Evolutionary conservation across 2,113 vertebrate genomes (phyloP).

Genomic region (Thinocorus orbignyianus): DNA sequence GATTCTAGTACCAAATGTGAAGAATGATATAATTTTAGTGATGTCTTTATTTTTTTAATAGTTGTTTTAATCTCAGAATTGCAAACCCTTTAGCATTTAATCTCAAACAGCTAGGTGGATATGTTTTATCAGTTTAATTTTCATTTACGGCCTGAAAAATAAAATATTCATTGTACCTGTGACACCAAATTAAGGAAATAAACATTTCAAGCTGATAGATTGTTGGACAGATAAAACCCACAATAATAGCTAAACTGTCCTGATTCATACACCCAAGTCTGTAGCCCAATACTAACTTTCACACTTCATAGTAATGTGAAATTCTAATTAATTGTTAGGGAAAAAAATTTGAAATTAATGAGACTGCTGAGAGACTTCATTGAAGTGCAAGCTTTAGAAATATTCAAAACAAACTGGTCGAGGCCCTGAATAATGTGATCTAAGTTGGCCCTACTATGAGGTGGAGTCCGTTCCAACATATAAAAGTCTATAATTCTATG

Average conservation of each 20-base stretch:
- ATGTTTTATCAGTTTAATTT: background rate
- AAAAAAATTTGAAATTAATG: background rate
- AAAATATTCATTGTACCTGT: background rate
- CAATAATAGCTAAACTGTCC: background rate
- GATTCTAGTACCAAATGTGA: background rate
- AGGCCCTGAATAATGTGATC: background rate
- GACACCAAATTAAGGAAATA: background rate
- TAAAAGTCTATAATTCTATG: background rate
- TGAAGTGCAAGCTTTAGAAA: background rate
- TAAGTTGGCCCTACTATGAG: background rate
- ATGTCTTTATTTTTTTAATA: background rate
- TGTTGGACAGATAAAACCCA: background rate
- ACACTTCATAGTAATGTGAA: background rate
- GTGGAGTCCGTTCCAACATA: background rate
- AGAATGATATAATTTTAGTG: background rate
- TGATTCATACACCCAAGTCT: background rate
- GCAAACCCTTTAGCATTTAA: background rate
- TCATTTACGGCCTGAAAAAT: background rate
- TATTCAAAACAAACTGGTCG: background rate
- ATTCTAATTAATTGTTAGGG: background rate
- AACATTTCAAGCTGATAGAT: background rate
- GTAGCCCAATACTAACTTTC: background rate
- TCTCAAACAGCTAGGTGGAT: background rate
- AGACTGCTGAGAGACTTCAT: background rate
- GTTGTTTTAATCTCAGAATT: background rate